Evolutionary conservation across 2,888 invertebrate species (phyloP).

Genomic region (Rotaria macrura): DNA sequence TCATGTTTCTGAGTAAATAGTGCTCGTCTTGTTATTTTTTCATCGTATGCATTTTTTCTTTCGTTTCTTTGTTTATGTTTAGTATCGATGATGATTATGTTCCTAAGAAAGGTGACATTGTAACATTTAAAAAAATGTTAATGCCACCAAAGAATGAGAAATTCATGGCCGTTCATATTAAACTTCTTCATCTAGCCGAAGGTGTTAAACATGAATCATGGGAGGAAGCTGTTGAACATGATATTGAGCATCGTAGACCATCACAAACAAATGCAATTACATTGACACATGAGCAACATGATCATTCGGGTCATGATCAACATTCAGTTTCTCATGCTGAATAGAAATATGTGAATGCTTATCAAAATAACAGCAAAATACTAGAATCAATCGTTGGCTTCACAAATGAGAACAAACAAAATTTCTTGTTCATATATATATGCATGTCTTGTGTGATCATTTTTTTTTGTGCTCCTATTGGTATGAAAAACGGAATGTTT

Average conservation of each 20-base stretch:
- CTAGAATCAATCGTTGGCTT: too few species aligned
- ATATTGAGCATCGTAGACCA: not conserved
- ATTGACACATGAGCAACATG: not conserved
- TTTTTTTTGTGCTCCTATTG: not conserved
- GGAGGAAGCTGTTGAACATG: slow-evolving; percentile 23
- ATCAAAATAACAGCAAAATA: too few species aligned
- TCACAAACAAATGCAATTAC: not conserved
- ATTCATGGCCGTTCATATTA: slow-evolving; percentile 70
- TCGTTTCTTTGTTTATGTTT: slow-evolving; percentile 50
- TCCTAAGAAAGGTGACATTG: slow-evolving; percentile 74
- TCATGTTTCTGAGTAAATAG: slow-evolving; percentile 79
- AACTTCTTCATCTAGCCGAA: slow-evolving; percentile 30
- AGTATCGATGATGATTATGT: slow-evolving; percentile 76
- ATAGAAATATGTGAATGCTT: not conserved
- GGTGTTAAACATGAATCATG: slow-evolving; percentile 32
- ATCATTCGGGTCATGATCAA: not conserved
- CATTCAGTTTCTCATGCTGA: not conserved
- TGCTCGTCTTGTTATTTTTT: too few species aligned
- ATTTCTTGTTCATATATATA: not conserved
- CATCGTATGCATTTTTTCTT: too few species aligned
- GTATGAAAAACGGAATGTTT: not conserved
- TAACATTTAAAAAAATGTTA: slow-evolving; percentile 67
- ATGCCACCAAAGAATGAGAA: slow-evolving; percentile 80
- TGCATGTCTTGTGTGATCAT: not conserved
- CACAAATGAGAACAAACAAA: too few species aligned